A percentile compares a stretch with the other conserved stretches of the same genome.
These are phyloP conservation scores for Crypturellus undulatus DNA, from an alignment of 2,113 vertebrate genomes.

Conservation along the genomic window DNA sequence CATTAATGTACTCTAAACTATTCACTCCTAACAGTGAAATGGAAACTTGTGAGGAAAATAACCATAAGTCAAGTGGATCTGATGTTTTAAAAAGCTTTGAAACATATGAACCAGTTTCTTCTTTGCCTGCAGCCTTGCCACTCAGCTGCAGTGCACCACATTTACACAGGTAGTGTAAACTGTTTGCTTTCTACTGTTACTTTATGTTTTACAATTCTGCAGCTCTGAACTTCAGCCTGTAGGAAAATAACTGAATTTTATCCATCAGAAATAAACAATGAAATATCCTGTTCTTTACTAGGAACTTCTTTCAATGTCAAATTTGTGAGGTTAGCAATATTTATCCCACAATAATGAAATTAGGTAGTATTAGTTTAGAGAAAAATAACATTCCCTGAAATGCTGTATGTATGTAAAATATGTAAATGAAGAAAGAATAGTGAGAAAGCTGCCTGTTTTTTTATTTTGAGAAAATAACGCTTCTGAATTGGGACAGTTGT, in stretches of 20 bases:
- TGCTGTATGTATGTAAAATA: background rate
- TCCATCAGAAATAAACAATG: background rate
- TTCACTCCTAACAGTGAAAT: background rate
- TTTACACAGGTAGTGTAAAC: slow-evolving; percentile 85
- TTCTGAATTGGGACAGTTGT: background rate
- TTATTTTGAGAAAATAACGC: background rate
- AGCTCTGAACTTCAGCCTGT: background rate
- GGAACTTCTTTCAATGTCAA: background rate
- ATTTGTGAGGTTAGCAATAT: background rate
- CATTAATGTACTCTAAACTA: slow-evolving; percentile 50
- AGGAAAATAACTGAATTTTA: background rate
- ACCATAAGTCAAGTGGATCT: background rate
- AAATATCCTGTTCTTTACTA: rapidly evolving
- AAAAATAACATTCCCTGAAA: background rate
- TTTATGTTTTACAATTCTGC: background rate
- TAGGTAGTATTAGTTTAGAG: background rate
- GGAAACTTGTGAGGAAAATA: background rate
- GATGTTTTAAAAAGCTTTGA: background rate
- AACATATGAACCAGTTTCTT: slow-evolving; percentile 36
- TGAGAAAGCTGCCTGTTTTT: background rate
- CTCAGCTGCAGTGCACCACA: slow-evolving; percentile 87
- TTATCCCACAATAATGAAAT: background rate
- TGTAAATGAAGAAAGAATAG: background rate
- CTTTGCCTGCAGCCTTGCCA: slow-evolving; percentile 80
- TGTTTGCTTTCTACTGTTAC: background rate